Evolutionary conservation across 2,888 invertebrate species (phyloP), one percentile per base, ranked within the genome.

Genomic region (Andrena flavipes): DNA sequence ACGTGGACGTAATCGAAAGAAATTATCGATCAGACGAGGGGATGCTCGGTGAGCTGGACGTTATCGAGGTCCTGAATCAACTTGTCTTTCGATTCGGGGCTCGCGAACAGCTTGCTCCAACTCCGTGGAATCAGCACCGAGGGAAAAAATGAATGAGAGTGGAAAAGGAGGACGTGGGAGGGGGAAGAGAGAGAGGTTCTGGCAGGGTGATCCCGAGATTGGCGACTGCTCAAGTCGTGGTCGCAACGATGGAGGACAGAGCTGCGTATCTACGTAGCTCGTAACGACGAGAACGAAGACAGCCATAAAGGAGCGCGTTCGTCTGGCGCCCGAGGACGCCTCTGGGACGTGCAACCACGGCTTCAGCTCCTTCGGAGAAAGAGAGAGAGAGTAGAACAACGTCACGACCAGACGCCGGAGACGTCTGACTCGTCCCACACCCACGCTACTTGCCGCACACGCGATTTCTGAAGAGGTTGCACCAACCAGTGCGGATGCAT

Each of bases 361-460:
- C 65, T 84, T 76, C 67, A 56, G 54, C 65, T 59, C 65, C 35
- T 42, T 30, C 20, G 35, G 13, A 48, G 48, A 5, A 64, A 42
- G 33, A 29, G 42, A 16, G 42, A 35, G 35, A 60, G 70, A 26
- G 65, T 26, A 48, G 69, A 75, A 69, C 2, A 84, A 65, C 80
- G 80, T 80, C 67, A 73, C 30, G 59, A 60, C 51, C 79, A 84
- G 79, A 84, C 78, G 73, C 62, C 68, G 64, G 64, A 49, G 78
- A 83, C 81, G 88, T 86, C 84, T 88, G 88, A 81, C 77, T 84
- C 77, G 56, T 72, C 60, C 75, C 74, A 78, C 87, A 54, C 80
- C 67, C 72, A 75, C 59, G 42, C 80, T 68, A 81, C 79, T 86
- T 74, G 70, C 80, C 63, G 84, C 82, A 83, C 79, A 82, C 84